Evolutionary conservation across 2,113 vertebrate species (phyloP).

Genomic region (Ranitomeya imitator): DNA sequence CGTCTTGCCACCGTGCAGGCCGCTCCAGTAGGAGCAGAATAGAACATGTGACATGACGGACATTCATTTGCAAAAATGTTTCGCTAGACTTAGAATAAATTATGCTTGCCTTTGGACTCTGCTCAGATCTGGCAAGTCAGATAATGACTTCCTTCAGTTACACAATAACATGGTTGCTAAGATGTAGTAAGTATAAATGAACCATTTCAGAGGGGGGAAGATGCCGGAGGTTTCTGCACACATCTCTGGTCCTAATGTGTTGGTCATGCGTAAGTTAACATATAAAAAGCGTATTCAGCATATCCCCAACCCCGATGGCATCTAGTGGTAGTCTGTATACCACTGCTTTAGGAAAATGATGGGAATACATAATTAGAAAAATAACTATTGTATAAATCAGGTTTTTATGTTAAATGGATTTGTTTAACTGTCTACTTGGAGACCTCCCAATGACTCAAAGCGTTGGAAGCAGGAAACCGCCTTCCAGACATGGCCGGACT

Average conservation of each 20-base stretch:
- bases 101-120: slow-evolving; percentile 30
- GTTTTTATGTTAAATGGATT: too few relatives aligned
- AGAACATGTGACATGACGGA: background rate
- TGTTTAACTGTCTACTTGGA: too few relatives aligned
- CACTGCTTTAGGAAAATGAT: too few relatives aligned
- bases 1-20: background rate
- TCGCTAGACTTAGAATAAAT: slow-evolving; percentile 18
- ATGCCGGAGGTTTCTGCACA: background rate
- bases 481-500: too few relatives aligned
- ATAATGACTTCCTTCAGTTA: slow-evolving; percentile 32
- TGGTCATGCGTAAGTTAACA: background rate
- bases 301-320: too few relatives aligned
- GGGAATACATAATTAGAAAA: too few relatives aligned
- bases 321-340: too few relatives aligned
- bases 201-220: background rate
- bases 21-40: background rate
- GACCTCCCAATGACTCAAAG: too few relatives aligned
- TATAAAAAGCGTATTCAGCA: too few relatives aligned
- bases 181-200: slow-evolving; percentile 2
- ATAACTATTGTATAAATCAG: too few relatives aligned
- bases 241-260: background rate
- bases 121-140: background rate
- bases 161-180: slow-evolving; percentile 33
- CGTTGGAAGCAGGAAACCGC: too few relatives aligned
- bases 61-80: background rate